Conservation (phyloP, 2,888 invertebrate genomes). For the Pasiphila rectangulata region DNA sequence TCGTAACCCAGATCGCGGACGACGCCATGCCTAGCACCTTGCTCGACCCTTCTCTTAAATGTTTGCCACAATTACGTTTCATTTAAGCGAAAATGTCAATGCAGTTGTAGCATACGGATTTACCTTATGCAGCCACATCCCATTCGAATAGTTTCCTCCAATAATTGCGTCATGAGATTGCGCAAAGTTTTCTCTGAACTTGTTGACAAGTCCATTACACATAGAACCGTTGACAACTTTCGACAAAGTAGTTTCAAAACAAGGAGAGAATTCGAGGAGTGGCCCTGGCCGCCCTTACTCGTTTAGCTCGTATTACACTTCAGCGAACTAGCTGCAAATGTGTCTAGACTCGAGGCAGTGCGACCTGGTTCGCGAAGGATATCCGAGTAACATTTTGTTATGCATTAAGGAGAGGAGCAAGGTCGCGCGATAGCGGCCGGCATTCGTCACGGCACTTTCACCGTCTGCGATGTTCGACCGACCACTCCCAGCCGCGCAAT, state of each 20-base stretch:
- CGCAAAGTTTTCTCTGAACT: slow-evolving; percentile 8
- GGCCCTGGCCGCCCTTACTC: slow-evolving; percentile 20
- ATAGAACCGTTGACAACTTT: slow-evolving; percentile 21
- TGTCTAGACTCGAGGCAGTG: slow-evolving; percentile 22
- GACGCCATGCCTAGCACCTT: slow-evolving; percentile 51
- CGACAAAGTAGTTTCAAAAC: slow-evolving; percentile 15
- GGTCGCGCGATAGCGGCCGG: slow-evolving; percentile 53
- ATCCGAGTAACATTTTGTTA: slow-evolving; percentile 38
- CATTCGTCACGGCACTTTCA: slow-evolving; percentile 61
- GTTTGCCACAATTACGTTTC: slow-evolving; percentile 46
- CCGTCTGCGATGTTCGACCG: slow-evolving; percentile 46
- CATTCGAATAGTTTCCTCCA: slow-evolving; percentile 16
- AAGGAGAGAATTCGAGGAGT: slow-evolving; percentile 24
- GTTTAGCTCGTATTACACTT: slow-evolving; percentile 6
- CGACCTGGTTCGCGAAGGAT: slow-evolving; percentile 30
- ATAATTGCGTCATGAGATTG: slow-evolving; percentile 6
- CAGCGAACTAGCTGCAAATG: slow-evolving; percentile 26
- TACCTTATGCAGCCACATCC: slow-evolving; percentile 22
- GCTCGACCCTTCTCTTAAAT: slow-evolving; percentile 57
- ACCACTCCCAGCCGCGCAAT: slow-evolving; percentile 34
- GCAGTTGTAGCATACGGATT: slow-evolving; percentile 23
- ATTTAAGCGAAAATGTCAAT: slow-evolving; percentile 37
- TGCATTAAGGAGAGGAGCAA: slow-evolving; percentile 49
- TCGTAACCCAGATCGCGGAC: slow-evolving; percentile 58
- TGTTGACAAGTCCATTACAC: slow-evolving; percentile 6